These are phyloP conservation scores for Fregetta grallaria DNA, from an alignment of 2,113 vertebrate genomes.

Conservation along the genomic window DNA sequence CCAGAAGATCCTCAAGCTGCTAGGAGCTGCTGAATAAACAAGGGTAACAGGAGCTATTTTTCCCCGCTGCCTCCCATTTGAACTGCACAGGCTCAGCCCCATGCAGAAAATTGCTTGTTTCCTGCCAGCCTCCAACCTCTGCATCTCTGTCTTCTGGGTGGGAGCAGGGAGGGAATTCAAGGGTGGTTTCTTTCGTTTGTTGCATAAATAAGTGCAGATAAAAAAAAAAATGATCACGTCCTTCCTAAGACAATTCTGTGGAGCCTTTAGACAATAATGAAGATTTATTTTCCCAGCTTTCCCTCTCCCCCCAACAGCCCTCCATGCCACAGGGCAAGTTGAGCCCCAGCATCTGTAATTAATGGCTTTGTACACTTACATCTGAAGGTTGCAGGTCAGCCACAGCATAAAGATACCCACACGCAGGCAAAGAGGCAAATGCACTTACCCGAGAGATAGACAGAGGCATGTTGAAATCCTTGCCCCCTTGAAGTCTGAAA, in stretches of 20 bases:
- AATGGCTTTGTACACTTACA: background rate
- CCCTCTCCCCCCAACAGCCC: background rate
- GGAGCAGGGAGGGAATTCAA: background rate
- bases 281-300: background rate
- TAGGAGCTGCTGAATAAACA: background rate
- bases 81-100: background rate
- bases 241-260: background rate
- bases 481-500: slow-evolving; percentile 96
- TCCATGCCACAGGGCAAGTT: background rate
- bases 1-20: background rate
- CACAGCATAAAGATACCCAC: background rate
- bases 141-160: background rate
- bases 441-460: slow-evolving; percentile 92
- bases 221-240: background rate
- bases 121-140: background rate
- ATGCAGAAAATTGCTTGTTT: background rate
- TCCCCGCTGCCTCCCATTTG: background rate
- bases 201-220: background rate
- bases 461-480: slow-evolving; percentile 97
- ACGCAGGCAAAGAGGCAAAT: background rate
- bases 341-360: background rate
- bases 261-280: background rate
- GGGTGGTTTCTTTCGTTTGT: background rate
- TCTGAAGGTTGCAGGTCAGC: background rate
- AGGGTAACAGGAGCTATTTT: background rate